Evolutionary conservation across 2,888 invertebrate species (phyloP).

Genomic region (Pristionchus fissidentatus): DNA sequence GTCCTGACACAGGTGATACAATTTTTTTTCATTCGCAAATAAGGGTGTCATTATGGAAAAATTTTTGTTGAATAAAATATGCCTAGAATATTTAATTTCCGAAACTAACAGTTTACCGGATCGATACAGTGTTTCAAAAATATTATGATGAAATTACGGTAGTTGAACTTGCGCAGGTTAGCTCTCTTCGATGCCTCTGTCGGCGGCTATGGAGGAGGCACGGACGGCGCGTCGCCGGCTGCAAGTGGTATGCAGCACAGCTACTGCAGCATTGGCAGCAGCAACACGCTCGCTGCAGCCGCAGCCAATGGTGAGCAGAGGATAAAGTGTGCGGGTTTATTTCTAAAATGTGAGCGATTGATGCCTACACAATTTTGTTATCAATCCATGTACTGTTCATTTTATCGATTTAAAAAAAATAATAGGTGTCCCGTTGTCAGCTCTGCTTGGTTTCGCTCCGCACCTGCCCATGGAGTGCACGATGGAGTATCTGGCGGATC

Average conservation of each 20-base stretch:
- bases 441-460: slow-evolving; percentile 12
- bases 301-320: background rate
- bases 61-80: background rate
- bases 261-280: background rate
- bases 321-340: too few species aligned
- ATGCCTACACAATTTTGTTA: too few species aligned
- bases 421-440: background rate
- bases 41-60: background rate
- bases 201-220: background rate
- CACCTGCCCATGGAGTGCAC: slow-evolving; percentile 51
- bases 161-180: slow-evolving; percentile 10
- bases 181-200: slow-evolving; percentile 23
- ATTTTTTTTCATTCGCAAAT: background rate
- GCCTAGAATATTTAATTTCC: too few species aligned
- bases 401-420: too few species aligned
- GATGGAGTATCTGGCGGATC: slow-evolving; percentile 65
- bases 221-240: background rate
- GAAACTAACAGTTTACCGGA: too few species aligned
- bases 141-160: background rate
- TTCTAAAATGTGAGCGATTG: background rate
- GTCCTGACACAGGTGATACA: too few species aligned
- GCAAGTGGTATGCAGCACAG: background rate
- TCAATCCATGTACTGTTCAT: too few species aligned
- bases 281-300: background rate
- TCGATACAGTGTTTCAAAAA: too few species aligned